phyloP scores from a whole-genome alignment of 2,113 vertebrate genomes.

The Pterophyllum scalare region DNA sequence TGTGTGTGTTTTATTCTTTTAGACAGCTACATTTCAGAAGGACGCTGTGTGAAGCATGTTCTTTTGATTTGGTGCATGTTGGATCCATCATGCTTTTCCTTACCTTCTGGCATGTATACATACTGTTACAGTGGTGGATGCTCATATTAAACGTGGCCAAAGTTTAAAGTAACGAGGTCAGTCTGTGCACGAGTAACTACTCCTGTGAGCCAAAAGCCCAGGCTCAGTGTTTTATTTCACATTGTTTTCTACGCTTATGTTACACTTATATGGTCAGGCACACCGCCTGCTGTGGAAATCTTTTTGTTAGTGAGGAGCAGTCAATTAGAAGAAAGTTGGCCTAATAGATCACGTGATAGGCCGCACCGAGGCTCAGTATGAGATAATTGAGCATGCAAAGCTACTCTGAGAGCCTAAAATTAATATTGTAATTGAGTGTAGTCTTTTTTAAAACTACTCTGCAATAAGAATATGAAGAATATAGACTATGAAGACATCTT shows the following conservation, averaged over 20 bases:
- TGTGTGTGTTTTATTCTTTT: neutral
- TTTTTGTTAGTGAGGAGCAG: neutral
- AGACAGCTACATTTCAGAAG: neutral
- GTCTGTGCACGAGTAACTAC: too few relatives aligned
- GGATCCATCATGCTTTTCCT: neutral
- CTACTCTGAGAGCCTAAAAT: neutral
- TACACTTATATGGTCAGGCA: neutral
- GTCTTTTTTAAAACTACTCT: too few relatives aligned
- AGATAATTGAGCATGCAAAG: too few relatives aligned
- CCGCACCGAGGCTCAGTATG: too few relatives aligned
- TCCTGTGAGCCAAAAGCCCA: neutral
- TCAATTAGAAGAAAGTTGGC: neutral
- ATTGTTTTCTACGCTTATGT: neutral
- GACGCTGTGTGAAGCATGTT: neutral
- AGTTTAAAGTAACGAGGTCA: accelerated
- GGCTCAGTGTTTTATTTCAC: too few relatives aligned
- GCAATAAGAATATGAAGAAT: too few relatives aligned
- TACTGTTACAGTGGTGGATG: neutral
- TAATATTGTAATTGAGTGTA: too few relatives aligned
- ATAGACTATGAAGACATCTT: too few relatives aligned
- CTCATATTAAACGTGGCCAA: neutral
- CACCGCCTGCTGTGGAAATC: neutral
- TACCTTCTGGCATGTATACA: neutral
- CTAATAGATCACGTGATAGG: neutral
- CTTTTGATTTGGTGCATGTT: too few relatives aligned